Conservation (phyloP, 2,797 vertebrate species). For the Heterohyrax brucei region DNA sequence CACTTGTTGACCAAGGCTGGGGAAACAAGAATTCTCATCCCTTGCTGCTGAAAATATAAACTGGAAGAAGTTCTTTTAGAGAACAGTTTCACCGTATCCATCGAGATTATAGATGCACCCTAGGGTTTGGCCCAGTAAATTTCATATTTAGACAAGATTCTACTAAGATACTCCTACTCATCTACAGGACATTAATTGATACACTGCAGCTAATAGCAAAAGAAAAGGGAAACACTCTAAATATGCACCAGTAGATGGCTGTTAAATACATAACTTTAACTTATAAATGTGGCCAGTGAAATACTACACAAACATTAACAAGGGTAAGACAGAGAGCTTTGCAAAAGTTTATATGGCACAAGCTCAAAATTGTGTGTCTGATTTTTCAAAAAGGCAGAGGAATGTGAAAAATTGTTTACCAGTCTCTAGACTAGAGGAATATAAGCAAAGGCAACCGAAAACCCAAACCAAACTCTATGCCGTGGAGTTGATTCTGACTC, state of each 20-base stretch:
- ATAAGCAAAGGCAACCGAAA: too few species aligned
- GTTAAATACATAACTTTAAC: conserved; percentile 29
- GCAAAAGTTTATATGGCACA: not conserved
- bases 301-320: not conserved
- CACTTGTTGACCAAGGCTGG: not conserved
- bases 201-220: not conserved
- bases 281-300: conserved; percentile 59
- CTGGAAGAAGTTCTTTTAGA: not conserved
- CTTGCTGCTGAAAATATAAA: not conserved
- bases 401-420: not conserved
- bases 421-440: not conserved
- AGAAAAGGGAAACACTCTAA: not conserved
- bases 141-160: conserved; percentile 36
- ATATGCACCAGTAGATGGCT: not conserved
- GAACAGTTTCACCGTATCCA: not conserved
- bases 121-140: not conserved
- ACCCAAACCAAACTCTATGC: too few species aligned
- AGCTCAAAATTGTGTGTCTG: not conserved
- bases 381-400: conserved; percentile 9
- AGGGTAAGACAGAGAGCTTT: not conserved
- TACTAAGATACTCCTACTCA: conserved; percentile 4
- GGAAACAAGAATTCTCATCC: not conserved
- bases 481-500: too few species aligned
- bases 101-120: not conserved
- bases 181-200: conserved; percentile 16